Evolutionary conservation across 2,888 invertebrate genomes (phyloP).

Genomic region (Piscicola geometra): DNA sequence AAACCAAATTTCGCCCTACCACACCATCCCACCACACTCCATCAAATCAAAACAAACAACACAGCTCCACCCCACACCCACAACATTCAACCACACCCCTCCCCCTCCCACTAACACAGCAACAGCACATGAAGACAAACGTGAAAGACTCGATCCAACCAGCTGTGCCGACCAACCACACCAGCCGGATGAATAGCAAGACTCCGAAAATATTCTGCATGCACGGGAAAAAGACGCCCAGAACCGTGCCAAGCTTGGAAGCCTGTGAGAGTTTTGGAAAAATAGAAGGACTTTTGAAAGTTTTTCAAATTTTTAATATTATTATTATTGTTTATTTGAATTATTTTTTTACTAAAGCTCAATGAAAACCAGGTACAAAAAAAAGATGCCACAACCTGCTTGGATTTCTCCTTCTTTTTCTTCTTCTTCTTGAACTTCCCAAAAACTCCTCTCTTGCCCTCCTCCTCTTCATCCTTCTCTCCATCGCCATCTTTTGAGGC

Average conservation of each 20-base stretch:
- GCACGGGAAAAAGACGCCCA: slow-evolving; percentile 95
- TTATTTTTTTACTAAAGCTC: not conserved
- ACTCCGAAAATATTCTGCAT: slow-evolving; percentile 99
- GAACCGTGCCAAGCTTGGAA: slow-evolving; percentile 85
- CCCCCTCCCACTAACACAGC: slow-evolving; percentile 70
- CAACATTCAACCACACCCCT: not conserved
- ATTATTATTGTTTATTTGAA: not conserved
- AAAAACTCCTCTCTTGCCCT: slow-evolving; percentile 17
- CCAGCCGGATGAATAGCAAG: slow-evolving; percentile 95
- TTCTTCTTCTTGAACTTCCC: slow-evolving; percentile 37
- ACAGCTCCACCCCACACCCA: not conserved
- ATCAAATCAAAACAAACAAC: not conserved
- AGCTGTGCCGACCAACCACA: slow-evolving; percentile 98
- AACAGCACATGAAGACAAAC: slow-evolving; percentile 91
- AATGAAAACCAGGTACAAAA: not conserved
- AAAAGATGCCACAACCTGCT: not conserved
- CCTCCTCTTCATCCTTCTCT: slow-evolving; percentile 17
- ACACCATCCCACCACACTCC: not conserved
- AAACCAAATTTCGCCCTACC: too few species aligned
- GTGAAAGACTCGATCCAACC: slow-evolving; percentile 85
- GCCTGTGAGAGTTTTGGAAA: slow-evolving; percentile 17
- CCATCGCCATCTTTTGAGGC: slow-evolving; percentile 63
- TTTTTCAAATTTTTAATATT: too few species aligned
- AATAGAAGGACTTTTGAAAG: too few species aligned
- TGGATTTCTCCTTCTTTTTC: slow-evolving; percentile 54